Evolutionary conservation across 2,888 invertebrate species (phyloP), one percentile per base, ranked within the genome.

Genomic region (Heteropelma amictum): DNA sequence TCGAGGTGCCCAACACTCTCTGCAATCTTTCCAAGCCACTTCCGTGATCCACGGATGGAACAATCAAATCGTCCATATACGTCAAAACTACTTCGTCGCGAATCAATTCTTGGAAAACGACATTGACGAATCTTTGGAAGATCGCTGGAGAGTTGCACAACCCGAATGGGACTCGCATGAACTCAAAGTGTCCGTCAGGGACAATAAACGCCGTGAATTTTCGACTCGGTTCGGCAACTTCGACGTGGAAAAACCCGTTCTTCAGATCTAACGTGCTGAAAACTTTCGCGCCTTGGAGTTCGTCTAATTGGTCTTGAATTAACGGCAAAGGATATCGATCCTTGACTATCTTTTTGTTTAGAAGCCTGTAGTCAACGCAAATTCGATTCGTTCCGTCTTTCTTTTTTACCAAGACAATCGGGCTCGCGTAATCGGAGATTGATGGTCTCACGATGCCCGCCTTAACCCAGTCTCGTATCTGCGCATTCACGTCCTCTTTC

Each of bases 351-450:
- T 84, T 83, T 10, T 71, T 63, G 76, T 89, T 90, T 1, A 89
- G 49, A 14, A 75, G 68, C 5, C 89, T 67, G 72, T 85, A 90
- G 69, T 90, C 89, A 0, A 89, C 81, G 73, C 88, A 89, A 4
- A 84, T 53, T 63, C 84, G 53, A 5, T 58, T 71, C 4, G 78
- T 47, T 5, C 81, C 80, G n/a, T 82, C 77, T 72, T 83, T 85
- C 54, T 85, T 68, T 14, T 76, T 80, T 1, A 83, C 81, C 14
- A 86, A 26, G 0, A 86, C 81, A 1, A 85, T 72, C 7, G 83
- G 81, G 53, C 84, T 86, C 2, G 86, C 81, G 63, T 83, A 88
- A 6, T 86, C 85, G 0, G 87, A 87, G 10, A 49, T 53, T 10
- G 84, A 84, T 0, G 79, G 80, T 54, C 80, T 76, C 12, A 87